These are phyloP conservation scores for Tetramorium alpestre DNA, from an alignment of 1,140 invertebrate genomes.

Conservation along the genomic window DNA sequence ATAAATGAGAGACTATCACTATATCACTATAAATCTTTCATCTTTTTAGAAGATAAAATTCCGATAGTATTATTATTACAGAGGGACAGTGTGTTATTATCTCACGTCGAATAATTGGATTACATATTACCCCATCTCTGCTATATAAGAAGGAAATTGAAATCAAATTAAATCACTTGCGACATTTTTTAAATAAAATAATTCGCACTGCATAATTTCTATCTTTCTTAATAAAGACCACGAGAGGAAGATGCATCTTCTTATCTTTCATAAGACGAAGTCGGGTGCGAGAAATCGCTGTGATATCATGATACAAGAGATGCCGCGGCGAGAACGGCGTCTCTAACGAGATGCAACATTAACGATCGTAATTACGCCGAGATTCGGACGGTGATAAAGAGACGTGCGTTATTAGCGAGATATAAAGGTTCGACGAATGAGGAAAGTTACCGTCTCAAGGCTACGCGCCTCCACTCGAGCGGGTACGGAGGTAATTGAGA, in stretches of 20 bases:
- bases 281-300: slow-evolving; percentile 4
- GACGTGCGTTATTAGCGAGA: slow-evolving; percentile 20
- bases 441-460: slow-evolving; percentile 23
- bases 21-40: neutral
- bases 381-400: slow-evolving; percentile 54
- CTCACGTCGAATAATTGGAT: neutral
- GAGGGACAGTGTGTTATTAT: neutral
- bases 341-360: slow-evolving; percentile 53
- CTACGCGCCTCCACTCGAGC: neutral
- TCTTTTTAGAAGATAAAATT: neutral
- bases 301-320: neutral
- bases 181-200: slow-evolving; percentile 8
- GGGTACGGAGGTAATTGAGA: slow-evolving; percentile 15
- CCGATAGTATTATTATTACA: neutral
- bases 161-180: neutral
- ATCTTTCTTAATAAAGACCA: neutral
- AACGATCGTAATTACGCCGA: slow-evolving; percentile 53
- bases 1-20: too few relatives aligned
- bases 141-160: neutral
- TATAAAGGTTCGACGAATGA: slow-evolving; percentile 30
- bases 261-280: neutral
- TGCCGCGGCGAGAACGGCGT: neutral
- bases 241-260: neutral
- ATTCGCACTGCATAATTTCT: neutral
- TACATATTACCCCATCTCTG: neutral